These are phyloP conservation scores for Agelas oroides DNA, from an alignment of 37 sponge, comb jelly and placozoan genomes.

Conservation along the genomic window DNA sequence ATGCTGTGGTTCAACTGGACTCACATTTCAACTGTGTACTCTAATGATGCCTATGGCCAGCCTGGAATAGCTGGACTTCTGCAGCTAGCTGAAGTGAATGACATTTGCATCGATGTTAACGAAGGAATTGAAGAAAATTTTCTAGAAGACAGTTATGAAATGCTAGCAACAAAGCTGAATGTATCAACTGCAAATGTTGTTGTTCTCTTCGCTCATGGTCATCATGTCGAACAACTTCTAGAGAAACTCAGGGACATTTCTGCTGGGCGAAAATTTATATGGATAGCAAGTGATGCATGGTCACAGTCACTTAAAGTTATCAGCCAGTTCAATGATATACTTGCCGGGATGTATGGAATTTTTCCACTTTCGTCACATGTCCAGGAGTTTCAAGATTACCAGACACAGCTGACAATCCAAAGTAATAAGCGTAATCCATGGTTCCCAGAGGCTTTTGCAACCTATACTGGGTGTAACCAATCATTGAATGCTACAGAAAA, in stretches of 20 bases:
- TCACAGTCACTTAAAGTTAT: slow-evolving; percentile 23
- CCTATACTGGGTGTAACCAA: no score
- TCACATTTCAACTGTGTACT: no score
- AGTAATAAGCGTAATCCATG: slow-evolving; percentile 64
- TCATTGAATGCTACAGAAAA: neutral
- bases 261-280: slow-evolving; percentile 34
- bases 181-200: slow-evolving; percentile 45
- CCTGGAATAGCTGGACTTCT: no score
- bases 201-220: slow-evolving; percentile 23
- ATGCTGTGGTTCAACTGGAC: no score
- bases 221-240: neutral
- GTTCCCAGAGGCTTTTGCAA: slow-evolving; percentile 48
- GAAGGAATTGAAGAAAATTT: no score
- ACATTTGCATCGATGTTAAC: no score
- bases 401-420: slow-evolving; percentile 22
- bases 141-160: neutral
- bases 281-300: slow-evolving; percentile 84
- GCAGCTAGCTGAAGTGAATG: no score
- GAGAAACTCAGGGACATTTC: neutral
- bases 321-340: slow-evolving; percentile 3
- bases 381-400: slow-evolving; percentile 44
- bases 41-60: no score
- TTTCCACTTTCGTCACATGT: slow-evolving; percentile 25
- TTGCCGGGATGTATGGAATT: slow-evolving; percentile 50
- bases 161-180: neutral